Percentiles rank a stretch among this genome's conserved stretches.
Evolutionary conservation across 2,888 invertebrate species (phyloP).

Genomic region (Tinea trinotella): DNA sequence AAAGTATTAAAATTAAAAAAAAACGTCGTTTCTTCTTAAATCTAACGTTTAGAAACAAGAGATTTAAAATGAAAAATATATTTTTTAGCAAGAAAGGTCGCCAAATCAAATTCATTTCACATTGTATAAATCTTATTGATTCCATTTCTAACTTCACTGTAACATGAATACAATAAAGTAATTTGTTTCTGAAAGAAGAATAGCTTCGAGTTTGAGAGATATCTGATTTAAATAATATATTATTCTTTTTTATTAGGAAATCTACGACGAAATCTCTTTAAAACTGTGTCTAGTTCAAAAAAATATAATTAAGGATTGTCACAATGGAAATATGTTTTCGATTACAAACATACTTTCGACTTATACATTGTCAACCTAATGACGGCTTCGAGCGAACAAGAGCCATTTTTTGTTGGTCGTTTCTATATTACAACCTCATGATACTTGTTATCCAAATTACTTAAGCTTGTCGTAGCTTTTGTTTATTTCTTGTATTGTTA

Average conservation of each 20-base stretch:
- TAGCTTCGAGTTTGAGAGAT: background rate
- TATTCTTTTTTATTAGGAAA: background rate
- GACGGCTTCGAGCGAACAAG: too few relatives aligned
- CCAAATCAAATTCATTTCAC: constrained; percentile 8
- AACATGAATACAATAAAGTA: constrained; percentile 17
- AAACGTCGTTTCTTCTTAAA: background rate
- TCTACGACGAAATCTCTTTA: background rate
- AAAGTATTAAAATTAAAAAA: too few relatives aligned
- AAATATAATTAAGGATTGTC: too few relatives aligned
- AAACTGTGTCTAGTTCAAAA: too few relatives aligned
- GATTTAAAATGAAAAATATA: background rate
- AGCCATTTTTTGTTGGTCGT: constrained; percentile 18
- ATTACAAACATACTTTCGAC: too few relatives aligned
- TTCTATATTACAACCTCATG: background rate
- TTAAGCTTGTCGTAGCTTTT: constrained; percentile 30
- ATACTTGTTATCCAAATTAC: background rate
- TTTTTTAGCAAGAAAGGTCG: background rate
- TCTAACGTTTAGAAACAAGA: background rate
- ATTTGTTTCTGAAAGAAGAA: constrained; percentile 9
- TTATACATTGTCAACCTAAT: too few relatives aligned
- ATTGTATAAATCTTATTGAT: constrained; percentile 9
- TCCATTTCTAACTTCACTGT: constrained; percentile 7
- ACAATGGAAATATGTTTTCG: too few relatives aligned
- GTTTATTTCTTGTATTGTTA: constrained; percentile 67
- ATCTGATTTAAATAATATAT: background rate